Percentiles rank a stretch among this genome's conserved stretches.
These are phyloP conservation scores for Oscheius onirici DNA, from an alignment of 2,888 invertebrate species.

Conservation along the genomic window DNA sequence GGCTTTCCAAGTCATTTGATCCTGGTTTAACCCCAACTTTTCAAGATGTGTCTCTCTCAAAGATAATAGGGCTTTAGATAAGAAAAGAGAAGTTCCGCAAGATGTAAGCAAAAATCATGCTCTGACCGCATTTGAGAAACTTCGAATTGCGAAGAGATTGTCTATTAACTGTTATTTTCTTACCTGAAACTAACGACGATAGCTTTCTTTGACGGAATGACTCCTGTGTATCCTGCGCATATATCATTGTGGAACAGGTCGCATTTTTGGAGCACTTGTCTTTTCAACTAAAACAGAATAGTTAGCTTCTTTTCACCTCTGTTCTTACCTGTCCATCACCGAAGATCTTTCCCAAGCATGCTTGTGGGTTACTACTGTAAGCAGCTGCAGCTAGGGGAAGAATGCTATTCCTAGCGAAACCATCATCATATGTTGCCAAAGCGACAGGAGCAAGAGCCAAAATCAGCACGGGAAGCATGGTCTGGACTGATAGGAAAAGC, in stretches of 20 bases:
- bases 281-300: conserved; percentile 38
- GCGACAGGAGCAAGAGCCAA: conserved; percentile 3
- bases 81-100: not conserved
- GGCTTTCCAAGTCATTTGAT: not conserved
- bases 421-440: conserved; percentile 38
- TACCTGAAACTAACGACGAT: conserved; percentile 62
- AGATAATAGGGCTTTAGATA: no score
- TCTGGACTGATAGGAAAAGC: conserved; percentile 5
- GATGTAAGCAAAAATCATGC: not conserved
- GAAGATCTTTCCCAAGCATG: conserved; percentile 44
- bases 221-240: conserved; percentile 56
- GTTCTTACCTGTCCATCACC: conserved; percentile 23
- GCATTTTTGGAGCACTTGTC: conserved; percentile 43
- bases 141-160: no score
- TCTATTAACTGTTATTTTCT: not conserved
- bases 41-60: no score
- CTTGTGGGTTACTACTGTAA: conserved; percentile 46
- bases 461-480: conserved; percentile 3
- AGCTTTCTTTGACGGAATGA: conserved; percentile 44
- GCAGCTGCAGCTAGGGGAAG: conserved; percentile 55
- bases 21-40: not conserved
- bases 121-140: not conserved
- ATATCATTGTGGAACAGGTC: conserved; percentile 45
- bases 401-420: conserved; percentile 43
- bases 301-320: not conserved